These are phyloP conservation scores for Amiota minor DNA, from an alignment of 2,888 invertebrate species.

Conservation along the genomic window DNA sequence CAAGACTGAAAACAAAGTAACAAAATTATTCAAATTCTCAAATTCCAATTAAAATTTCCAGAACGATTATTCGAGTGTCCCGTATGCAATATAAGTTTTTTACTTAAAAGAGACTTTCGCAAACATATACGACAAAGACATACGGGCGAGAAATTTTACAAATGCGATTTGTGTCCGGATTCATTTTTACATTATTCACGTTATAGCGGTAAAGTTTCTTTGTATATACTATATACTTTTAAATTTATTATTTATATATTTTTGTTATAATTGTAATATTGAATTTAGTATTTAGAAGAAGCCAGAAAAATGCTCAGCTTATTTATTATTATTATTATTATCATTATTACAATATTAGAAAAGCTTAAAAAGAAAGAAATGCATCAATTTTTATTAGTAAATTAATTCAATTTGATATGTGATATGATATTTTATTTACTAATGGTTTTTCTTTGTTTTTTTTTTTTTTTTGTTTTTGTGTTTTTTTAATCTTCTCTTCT, in stretches of 20 bases:
- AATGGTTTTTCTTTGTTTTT: neutral
- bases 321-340: slow-evolving; percentile 32
- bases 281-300: slow-evolving; percentile 38
- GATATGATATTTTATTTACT: neutral
- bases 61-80: slow-evolving; percentile 60
- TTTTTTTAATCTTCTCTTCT: neutral
- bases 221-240: neutral
- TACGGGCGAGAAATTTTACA: slow-evolving; percentile 63
- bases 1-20: neutral
- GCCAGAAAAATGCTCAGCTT: no score
- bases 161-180: slow-evolving; percentile 58
- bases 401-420: neutral
- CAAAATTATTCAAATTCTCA: slow-evolving; percentile 22
- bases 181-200: slow-evolving; percentile 62
- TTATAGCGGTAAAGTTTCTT: slow-evolving; percentile 57
- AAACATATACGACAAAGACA: slow-evolving; percentile 62
- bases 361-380: neutral
- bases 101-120: slow-evolving; percentile 58
- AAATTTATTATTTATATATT: slow-evolving; percentile 11
- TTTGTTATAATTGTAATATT: slow-evolving; percentile 26
- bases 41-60: slow-evolving; percentile 50
- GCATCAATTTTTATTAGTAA: neutral
- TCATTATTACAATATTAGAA: neutral
- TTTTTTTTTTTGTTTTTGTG: neutral
- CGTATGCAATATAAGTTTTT: slow-evolving; percentile 57